Base-by-base conservation (phyloP, 1,140 invertebrate genomes). In the Venustaconcha ellipsiformis region DNA sequence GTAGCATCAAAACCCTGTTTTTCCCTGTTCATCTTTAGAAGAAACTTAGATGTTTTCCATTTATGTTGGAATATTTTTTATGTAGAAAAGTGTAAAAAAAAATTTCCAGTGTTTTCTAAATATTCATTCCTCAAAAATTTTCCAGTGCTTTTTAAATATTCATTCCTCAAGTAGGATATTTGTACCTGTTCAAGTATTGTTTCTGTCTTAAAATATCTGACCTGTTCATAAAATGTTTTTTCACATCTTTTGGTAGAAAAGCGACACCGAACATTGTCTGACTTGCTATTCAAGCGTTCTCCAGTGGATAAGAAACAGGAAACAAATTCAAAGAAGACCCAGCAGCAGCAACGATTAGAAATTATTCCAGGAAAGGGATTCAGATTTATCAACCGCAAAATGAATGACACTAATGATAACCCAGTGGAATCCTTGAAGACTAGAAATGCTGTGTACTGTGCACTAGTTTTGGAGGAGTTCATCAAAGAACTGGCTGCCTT, bases 381-480 rank as follows among this genome's bases (percentile, higher is more conserved):
- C 73, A 72, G 83, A 15, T 88, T 82, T 67, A 79, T 88, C 14
- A 88, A 87, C 71, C 70, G 70, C 37, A 76, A 73, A 60, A 72
- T 66, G n/a, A 72, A 83, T 12, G 80, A 80, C 37, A 68, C 70
- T 20, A 67, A 62, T 37, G 82, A 86, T 15, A 85, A 83, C 14
- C 84, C 87, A 67, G 80, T 86, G 74, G 90, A 91, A 58, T 84
- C 86, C 17, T 64, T 89, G 18, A 85, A 88, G 67, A 89, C 86
- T 4, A 88, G 88, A 71, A 91, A 95, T 88, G 92, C 95, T 68
- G 93, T 95, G 4, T 90, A 95, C 72, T 95, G 95, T 89, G 95
- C 95, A n/a, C 93, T 98, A 8, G 89, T 98, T 68, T 90, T 98
- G 67, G 95, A 96, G 83, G 96, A 98, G 88, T 98, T 97, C 95